Base-by-base conservation (phyloP, 1,140 invertebrate species). In the Heliconius congener region DNA sequence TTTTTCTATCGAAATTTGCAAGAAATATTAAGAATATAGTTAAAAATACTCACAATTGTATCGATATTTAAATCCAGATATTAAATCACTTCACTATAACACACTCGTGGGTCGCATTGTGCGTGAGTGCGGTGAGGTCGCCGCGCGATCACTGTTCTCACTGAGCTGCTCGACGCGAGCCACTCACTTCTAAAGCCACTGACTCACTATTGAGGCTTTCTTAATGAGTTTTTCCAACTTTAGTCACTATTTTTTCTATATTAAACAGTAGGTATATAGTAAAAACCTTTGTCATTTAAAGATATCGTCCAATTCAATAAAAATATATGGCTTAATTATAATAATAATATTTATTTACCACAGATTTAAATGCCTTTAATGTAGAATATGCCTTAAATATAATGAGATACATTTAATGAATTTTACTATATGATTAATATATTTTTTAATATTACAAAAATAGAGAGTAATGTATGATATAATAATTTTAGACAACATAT, bases 81-180 rank as follows among this genome's bases (percentile, higher is more conserved):
- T 60, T 83, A 66, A 86, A 83, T 92, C 92, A 93, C 92, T 93
- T 91, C 90, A 93, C 91, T 85, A 71, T 82, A 85, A 84, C 86
- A 92, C 92, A 93, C 88, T 90, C 90, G 91, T 90, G 91, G 70
- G 60, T 66, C 77, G 72, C 90, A 93, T 92, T 86, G 84, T 89
- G 86, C 81, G 87, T 84, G 83, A 78, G 86, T 88, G 86, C 86
- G 90, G 79, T 85, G 83, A 85, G 86, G 86, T 86, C 86, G 90
- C 85, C 86, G 89, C 87, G 85, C 87, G 88, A 88, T 87, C 86
- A 94, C 92, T 93, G 90, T 74, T 50, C 50, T 5, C 18, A 52
- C 50, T 52, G 50, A 4, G 18, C 50, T 52, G 55, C 75, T 72
- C 19, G 71, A 39, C 73, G 77, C 77, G 72, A 57, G 75, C 86